Conservation (phyloP, 1,140 invertebrate genomes). For the Magallana ariakensis region DNA sequence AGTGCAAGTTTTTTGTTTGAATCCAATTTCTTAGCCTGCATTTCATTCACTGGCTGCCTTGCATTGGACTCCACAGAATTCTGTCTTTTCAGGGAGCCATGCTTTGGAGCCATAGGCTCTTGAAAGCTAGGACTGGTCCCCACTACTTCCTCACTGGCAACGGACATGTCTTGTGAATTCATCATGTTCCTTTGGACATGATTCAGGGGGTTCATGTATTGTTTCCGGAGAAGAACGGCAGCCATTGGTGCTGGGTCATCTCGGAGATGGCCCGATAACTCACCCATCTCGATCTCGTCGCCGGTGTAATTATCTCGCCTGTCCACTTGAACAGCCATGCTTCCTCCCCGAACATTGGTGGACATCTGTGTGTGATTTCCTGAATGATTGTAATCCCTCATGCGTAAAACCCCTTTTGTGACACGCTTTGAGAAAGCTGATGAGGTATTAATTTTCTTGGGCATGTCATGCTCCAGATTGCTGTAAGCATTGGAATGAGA, state of each 20-base stretch:
- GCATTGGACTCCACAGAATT: slow-evolving; percentile 53
- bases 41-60: slow-evolving; percentile 38
- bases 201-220: slow-evolving; percentile 17
- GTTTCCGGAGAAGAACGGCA: slow-evolving; percentile 41
- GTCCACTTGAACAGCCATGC: slow-evolving; percentile 44
- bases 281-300: neutral
- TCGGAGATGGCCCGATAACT: neutral
- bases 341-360: slow-evolving; percentile 11
- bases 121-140: slow-evolving; percentile 39
- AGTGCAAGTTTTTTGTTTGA: slow-evolving; percentile 31
- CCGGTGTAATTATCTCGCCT: slow-evolving; percentile 39
- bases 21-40: neutral
- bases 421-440: slow-evolving; percentile 3
- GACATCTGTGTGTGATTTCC: slow-evolving; percentile 5
- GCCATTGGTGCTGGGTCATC: slow-evolving; percentile 45
- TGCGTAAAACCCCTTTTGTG: neutral
- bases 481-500: slow-evolving; percentile 33
- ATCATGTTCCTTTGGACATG: slow-evolving; percentile 30
- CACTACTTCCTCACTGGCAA: slow-evolving; percentile 49
- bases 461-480: slow-evolving; percentile 14
- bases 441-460: slow-evolving; percentile 15
- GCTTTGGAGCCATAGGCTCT: slow-evolving; percentile 18
- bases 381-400: slow-evolving; percentile 7
- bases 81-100: slow-evolving; percentile 44
- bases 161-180: slow-evolving; percentile 46